These are phyloP conservation scores for Corbicula japonica DNA, from an alignment of 2,888 invertebrate species.

Conservation along the genomic window DNA sequence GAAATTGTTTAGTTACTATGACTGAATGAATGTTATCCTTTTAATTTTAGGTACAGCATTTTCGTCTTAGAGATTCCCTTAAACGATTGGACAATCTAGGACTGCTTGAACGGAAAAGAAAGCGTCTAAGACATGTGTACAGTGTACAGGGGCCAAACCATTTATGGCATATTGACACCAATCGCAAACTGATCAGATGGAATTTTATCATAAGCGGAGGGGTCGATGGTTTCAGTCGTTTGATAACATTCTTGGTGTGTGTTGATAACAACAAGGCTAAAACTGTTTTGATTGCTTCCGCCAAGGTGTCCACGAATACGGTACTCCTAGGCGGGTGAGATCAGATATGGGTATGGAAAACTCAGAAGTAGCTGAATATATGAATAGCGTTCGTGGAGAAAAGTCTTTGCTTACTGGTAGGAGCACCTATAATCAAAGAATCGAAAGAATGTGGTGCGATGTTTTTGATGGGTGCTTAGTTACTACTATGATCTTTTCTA, in stretches of 20 bases:
- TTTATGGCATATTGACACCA: slow-evolving; percentile 55
- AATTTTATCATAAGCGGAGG: no score
- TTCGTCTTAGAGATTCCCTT: no score
- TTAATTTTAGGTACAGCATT: no score
- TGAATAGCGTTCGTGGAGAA: background rate
- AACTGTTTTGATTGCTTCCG: no score
- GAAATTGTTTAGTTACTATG: no score
- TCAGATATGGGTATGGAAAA: slow-evolving; percentile 24
- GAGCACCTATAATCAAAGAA: slow-evolving; percentile 43
- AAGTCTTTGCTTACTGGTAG: slow-evolving; percentile 38
- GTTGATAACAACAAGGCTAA: slow-evolving; percentile 53
- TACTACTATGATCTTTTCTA: slow-evolving; percentile 43
- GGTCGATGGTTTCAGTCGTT: slow-evolving; percentile 52
- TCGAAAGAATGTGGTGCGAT: slow-evolving; percentile 41
- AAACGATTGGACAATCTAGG: no score
- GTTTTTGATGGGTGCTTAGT: slow-evolving; percentile 30
- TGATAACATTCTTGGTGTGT: slow-evolving; percentile 28
- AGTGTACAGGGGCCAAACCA: no score
- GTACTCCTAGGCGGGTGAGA: slow-evolving; percentile 5
- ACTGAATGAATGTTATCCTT: no score
- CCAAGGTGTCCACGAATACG: no score
- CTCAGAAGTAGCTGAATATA: slow-evolving; percentile 2
- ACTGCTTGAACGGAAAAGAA: no score
- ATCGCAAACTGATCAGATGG: no score
- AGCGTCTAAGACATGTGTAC: no score